These are phyloP conservation scores for Hippasteria phrygiana DNA, from an alignment of 53 echinoderm and acorn worm genomes.

Conservation along the genomic window DNA sequence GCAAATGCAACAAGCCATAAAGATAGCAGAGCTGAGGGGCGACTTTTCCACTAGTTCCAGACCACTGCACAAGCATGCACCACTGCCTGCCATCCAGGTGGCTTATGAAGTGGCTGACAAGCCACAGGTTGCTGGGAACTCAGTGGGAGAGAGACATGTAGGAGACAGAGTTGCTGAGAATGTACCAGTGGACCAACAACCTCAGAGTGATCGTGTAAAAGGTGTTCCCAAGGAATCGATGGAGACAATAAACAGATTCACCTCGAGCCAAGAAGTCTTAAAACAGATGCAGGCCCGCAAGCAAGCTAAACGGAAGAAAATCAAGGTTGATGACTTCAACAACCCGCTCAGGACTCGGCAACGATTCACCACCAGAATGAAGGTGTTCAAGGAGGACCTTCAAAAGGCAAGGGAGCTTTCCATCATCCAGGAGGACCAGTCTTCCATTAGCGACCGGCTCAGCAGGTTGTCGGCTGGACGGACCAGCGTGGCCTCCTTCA, in stretches of 20 bases:
- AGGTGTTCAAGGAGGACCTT: slow-evolving; percentile 81
- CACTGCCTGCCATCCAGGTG: slow-evolving; percentile 60
- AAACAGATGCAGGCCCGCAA: slow-evolving; percentile 75
- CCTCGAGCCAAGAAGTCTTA: slow-evolving; percentile 76
- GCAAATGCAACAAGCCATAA: slow-evolving; percentile 84
- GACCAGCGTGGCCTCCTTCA: slow-evolving; percentile 67
- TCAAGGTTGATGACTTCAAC: slow-evolving; percentile 70
- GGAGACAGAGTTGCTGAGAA: background rate
- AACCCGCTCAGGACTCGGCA: slow-evolving; percentile 82
- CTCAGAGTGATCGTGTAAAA: background rate
- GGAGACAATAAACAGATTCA: slow-evolving; percentile 8
- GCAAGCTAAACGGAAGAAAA: slow-evolving; percentile 68
- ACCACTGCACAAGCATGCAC: slow-evolving; percentile 32
- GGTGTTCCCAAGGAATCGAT: background rate
- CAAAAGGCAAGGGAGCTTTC: slow-evolving; percentile 72
- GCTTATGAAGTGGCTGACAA: slow-evolving; percentile 29
- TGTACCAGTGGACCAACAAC: slow-evolving; percentile 8
- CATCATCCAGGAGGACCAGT: slow-evolving; percentile 81
- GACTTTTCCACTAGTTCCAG: slow-evolving; percentile 63
- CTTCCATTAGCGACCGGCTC: slow-evolving; percentile 66
- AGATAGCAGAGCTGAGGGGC: slow-evolving; percentile 73
- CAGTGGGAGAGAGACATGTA: background rate
- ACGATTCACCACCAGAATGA: slow-evolving; percentile 80
- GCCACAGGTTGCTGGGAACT: background rate
- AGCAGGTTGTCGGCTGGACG: slow-evolving; percentile 65